These are phyloP conservation scores for Xenopus laevis DNA, from an alignment of 2,113 vertebrate genomes.

Conservation along the genomic window DNA sequence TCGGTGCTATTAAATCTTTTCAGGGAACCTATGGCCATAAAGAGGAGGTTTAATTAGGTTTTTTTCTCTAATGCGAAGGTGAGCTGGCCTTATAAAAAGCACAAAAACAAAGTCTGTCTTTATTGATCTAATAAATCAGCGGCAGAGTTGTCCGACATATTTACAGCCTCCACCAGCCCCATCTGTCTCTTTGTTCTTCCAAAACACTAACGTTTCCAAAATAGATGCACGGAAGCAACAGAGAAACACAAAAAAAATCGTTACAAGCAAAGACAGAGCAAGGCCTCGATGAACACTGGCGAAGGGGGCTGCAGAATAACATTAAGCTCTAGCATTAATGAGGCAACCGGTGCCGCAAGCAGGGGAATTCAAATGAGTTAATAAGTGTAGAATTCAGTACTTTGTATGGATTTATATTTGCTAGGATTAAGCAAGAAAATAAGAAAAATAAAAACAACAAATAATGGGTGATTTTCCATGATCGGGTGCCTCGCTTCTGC, in stretches of 20 bases:
- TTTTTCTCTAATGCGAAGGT: constrained; percentile 44
- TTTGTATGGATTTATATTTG: no score
- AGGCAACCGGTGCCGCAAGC: no score
- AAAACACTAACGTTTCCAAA: constrained; percentile 9
- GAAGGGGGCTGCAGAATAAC: no score
- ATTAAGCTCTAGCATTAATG: no score
- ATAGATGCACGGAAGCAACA: no score
- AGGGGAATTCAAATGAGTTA: no score
- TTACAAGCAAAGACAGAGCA: not conserved
- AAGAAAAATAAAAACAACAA: no score
- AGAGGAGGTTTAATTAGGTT: constrained; percentile 37
- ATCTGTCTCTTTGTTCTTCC: not conserved
- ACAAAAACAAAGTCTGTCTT: constrained; percentile 42
- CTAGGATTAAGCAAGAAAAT: no score
- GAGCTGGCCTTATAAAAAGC: constrained; percentile 46
- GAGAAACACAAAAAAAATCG: not conserved
- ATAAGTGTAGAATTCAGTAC: no score
- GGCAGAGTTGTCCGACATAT: constrained; percentile 1
- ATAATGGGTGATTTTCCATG: no score
- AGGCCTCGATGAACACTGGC: no score
- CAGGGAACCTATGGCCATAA: constrained; percentile 21
- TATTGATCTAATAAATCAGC: constrained; percentile 41
- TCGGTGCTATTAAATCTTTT: constrained; percentile 16
- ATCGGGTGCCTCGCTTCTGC: no score
- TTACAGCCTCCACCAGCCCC: constrained; percentile 15